Evolutionary conservation across 2,888 invertebrate species (phyloP).

Genomic region (Aquatica leii): DNA sequence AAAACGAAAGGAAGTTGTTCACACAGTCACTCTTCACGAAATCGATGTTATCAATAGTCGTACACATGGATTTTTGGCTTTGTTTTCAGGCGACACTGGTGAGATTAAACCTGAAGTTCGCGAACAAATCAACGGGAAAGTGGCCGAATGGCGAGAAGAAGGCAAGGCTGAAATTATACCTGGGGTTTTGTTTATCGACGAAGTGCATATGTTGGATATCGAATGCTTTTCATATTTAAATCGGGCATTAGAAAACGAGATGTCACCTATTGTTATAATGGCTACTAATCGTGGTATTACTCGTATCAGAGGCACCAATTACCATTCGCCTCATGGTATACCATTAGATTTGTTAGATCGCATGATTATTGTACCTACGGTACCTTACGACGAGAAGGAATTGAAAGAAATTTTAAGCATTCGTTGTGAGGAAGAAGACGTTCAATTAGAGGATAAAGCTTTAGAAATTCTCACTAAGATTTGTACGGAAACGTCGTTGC

Average conservation of each 20-base stretch:
- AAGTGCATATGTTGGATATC: slow-evolving; percentile 98
- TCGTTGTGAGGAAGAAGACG: slow-evolving; percentile 97
- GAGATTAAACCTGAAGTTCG: slow-evolving; percentile 98
- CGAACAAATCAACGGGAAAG: slow-evolving; percentile 93
- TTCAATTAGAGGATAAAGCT: slow-evolving; percentile 92
- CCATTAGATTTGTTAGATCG: slow-evolving; percentile 96
- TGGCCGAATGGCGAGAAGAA: slow-evolving; percentile 98
- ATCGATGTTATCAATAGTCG: slow-evolving; percentile 99
- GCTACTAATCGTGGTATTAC: slow-evolving; percentile 97
- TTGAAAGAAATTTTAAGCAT: slow-evolving; percentile 84
- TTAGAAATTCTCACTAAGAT: slow-evolving; percentile 90
- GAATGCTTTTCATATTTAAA: slow-evolving; percentile 99
- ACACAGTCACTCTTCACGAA: slow-evolving; percentile 98
- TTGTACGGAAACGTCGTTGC: slow-evolving; percentile 90
- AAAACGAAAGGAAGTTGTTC: slow-evolving; percentile 96
- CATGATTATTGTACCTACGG: slow-evolving; percentile 92
- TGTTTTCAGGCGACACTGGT: slow-evolving; percentile 99
- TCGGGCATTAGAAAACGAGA: slow-evolving; percentile 95
- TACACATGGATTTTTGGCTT: slow-evolving; percentile 95
- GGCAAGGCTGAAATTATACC: slow-evolving; percentile 99
- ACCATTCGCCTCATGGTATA: slow-evolving; percentile 95
- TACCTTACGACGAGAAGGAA: slow-evolving; percentile 88
- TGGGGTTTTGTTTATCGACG: slow-evolving; percentile 96
- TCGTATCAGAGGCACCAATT: slow-evolving; percentile 92
- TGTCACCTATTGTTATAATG: slow-evolving; percentile 98